phyloP scores from a whole-genome alignment of 1,140 invertebrate genomes.

The Brachystomella parvula region DNA sequence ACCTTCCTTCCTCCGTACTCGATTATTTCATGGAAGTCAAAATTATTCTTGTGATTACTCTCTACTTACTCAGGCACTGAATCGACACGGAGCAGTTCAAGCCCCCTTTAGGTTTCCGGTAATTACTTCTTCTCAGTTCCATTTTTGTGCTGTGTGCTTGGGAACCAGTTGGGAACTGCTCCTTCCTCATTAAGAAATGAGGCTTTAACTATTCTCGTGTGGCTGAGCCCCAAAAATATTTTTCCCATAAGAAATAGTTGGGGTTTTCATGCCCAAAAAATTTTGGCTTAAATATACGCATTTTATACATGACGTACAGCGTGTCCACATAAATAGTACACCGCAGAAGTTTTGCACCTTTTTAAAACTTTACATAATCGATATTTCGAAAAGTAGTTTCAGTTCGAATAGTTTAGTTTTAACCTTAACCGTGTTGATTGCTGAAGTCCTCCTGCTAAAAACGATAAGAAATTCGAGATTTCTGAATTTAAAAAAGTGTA shows the following conservation, averaged over 20 bases:
- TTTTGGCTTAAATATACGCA: background rate
- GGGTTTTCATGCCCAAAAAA: background rate
- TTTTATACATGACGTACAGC: background rate
- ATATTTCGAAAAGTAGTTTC: too few relatives aligned
- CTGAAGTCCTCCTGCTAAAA: too few relatives aligned
- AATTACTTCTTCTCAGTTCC: background rate
- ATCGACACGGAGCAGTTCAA: background rate
- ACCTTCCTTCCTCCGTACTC: background rate
- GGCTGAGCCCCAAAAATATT: background rate
- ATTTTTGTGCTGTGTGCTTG: background rate
- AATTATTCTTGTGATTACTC: background rate
- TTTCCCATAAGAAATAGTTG: too few relatives aligned
- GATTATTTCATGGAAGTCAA: background rate
- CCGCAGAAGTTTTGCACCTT: too few relatives aligned
- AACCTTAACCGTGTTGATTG: too few relatives aligned
- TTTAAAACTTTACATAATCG: too few relatives aligned
- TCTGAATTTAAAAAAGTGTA: too few relatives aligned
- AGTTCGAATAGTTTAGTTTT: too few relatives aligned
- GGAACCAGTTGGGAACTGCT: background rate
- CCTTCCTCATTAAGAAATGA: background rate
- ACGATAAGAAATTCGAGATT: too few relatives aligned
- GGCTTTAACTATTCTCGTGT: background rate
- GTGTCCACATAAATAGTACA: too few relatives aligned
- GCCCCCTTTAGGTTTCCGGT: conserved; percentile 1
- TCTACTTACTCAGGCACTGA: background rate